A percentile compares a stretch with the other conserved stretches of the same genome.
Evolutionary conservation across 2,888 invertebrate genomes (phyloP).

Genomic region (Ariolimax columbianus): DNA sequence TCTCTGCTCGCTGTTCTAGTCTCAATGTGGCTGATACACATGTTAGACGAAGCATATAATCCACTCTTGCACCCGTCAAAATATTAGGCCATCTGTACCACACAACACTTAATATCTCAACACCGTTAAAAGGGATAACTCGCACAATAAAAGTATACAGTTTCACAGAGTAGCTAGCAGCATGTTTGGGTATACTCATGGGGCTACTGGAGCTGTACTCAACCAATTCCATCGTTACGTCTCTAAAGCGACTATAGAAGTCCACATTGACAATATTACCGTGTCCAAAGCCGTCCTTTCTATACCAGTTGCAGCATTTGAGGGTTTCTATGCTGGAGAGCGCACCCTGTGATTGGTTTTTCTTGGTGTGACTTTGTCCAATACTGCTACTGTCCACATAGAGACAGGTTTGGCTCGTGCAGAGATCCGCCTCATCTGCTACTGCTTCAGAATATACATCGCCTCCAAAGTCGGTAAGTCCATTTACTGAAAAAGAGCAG

Average conservation of each 20-base stretch:
- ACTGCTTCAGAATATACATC: background rate
- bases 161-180: background rate
- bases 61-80: background rate
- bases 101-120: background rate
- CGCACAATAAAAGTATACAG: background rate
- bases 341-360: background rate
- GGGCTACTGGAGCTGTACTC: background rate
- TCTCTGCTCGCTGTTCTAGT: too few relatives aligned
- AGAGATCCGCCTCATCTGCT: background rate
- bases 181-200: background rate
- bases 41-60: background rate
- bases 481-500: slow-evolving; percentile 15
- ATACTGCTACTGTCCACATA: background rate
- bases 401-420: too few relatives aligned
- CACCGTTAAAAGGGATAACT: background rate
- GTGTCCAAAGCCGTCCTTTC: too few relatives aligned
- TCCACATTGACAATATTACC: background rate
- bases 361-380: too few relatives aligned
- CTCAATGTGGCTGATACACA: background rate
- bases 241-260: background rate
- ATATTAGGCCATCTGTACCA: background rate
- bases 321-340: too few relatives aligned
- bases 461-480: background rate
- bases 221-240: background rate
- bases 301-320: background rate